Evolutionary conservation across 1,140 invertebrate genomes (phyloP).

Genomic region (Drosophila repletoides): DNA sequence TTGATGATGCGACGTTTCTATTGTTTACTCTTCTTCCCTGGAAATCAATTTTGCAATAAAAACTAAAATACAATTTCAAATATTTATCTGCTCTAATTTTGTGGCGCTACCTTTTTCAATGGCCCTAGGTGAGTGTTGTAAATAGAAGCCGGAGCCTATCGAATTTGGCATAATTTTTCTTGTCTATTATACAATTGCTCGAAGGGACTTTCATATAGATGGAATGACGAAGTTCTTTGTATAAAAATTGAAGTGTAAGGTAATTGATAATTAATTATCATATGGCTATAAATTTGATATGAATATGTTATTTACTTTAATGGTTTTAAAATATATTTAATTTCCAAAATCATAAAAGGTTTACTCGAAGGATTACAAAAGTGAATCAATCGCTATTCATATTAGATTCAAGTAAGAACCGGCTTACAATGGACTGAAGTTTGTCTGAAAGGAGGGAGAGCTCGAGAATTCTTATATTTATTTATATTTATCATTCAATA

Average conservation of each 20-base stretch:
- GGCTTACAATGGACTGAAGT: too few species aligned
- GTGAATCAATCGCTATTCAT: too few species aligned
- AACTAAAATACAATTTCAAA: slow-evolving; percentile 44
- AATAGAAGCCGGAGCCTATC: slow-evolving; percentile 42
- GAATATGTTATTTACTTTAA: background rate
- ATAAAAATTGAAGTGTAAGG: slow-evolving; percentile 8
- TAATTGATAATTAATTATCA: slow-evolving; percentile 1
- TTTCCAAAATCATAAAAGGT: too few species aligned
- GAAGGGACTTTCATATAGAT: slow-evolving; percentile 15
- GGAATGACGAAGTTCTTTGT: slow-evolving; percentile 37
- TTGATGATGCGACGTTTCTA: slow-evolving; percentile 32
- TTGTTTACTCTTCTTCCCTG: slow-evolving; percentile 31
- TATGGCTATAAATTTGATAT: background rate
- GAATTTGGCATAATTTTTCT: slow-evolving; percentile 41
- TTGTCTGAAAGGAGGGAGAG: too few species aligned
- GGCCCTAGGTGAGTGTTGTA: slow-evolving; percentile 3
- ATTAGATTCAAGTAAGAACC: too few species aligned
- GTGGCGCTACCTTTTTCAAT: slow-evolving; percentile 29
- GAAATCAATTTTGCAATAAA: slow-evolving; percentile 54
- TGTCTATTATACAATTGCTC: slow-evolving; percentile 46
- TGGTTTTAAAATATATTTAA: too few species aligned
- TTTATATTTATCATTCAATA: too few species aligned
- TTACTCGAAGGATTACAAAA: too few species aligned
- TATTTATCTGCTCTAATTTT: slow-evolving; percentile 72
- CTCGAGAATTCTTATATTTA: too few species aligned